Evolutionary conservation across 2,113 vertebrate species (phyloP), one percentile per base, ranked within the genome.

Genomic region (Salvelinus namaycush): DNA sequence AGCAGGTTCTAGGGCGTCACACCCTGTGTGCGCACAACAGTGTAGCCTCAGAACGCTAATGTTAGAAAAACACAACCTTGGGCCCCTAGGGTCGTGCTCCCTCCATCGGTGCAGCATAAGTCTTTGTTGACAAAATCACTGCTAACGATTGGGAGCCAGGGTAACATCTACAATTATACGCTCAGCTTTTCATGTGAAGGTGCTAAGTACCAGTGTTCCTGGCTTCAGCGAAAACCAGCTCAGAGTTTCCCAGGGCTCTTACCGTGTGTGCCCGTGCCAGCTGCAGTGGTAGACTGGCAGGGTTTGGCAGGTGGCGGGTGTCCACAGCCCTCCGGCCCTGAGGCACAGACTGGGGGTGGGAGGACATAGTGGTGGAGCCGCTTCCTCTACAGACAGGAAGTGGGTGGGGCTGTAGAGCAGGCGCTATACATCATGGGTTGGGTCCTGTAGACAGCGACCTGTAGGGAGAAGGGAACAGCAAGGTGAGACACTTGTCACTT

Each of bases 261-360:
- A 98, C 96, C 91, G 96, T 88, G 8, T 97, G 97, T 0, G 95
- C 88, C 59, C 97, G 95, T 70, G 95, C 89, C 5, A 98, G 90
- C 92, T 97, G 96, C 73, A 99, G 90, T 0, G 97, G 95, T 5
- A 98, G 93, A 73, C 93, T 87, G 80, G 96, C 92, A 27, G 96
- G 92, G 29, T 95, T 97, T 8, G 95, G 92, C 1, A 96, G 93
- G 86, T 98, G 97, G 87, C 97, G 94, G 12, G 95, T 81, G 78
- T 99, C 97, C 0, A 95, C 74, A 0, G 93, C 83, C 72, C 97
- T 94, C 92, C 97, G 96, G 87, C 92, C 95, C 89, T 94, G 95
- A 0, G 96, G 88, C 90, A 96, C 95, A 1, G 96, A 94, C 92
- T 98, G 97, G 5, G 96, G 90, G 76, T 97, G 97, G 76, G 97